These are phyloP conservation scores for Scomber japonicus DNA, from an alignment of 2,113 vertebrate species.

Conservation along the genomic window DNA sequence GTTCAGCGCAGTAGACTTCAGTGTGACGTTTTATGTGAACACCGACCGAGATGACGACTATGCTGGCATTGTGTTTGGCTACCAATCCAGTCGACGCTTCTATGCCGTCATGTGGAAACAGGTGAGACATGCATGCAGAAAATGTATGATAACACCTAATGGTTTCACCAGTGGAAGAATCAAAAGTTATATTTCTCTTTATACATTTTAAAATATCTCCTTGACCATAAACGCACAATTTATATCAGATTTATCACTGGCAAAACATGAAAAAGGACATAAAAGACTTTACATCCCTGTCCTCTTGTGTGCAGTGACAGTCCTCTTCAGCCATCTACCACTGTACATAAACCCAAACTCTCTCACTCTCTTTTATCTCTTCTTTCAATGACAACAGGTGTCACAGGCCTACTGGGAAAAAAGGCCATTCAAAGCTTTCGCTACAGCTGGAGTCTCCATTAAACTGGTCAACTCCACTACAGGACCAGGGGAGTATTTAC, in stretches of 20 bases:
- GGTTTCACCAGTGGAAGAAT: neutral
- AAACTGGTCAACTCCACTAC: conserved; percentile 98
- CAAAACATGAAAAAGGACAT: neutral
- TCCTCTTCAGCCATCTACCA: neutral
- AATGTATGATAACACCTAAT: neutral
- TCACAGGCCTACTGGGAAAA: conserved; percentile 98
- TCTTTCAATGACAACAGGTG: conserved; percentile 89
- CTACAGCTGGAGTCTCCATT: conserved; percentile 94
- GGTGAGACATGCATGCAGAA: conserved; percentile 73
- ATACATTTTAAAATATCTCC: neutral
- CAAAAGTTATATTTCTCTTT: neutral
- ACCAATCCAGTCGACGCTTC: conserved; percentile 96
- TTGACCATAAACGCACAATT: neutral
- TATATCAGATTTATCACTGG: neutral
- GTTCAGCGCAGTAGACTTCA: conserved; percentile 96
- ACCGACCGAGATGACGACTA: conserved; percentile 97
- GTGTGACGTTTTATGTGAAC: conserved; percentile 96
- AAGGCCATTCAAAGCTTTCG: conserved; percentile 92
- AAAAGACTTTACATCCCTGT: neutral
- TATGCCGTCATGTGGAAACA: conserved; percentile 99
- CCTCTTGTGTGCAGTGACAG: neutral
- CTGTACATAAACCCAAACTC: neutral
- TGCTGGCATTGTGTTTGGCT: conserved; percentile 95
- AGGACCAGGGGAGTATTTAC: conserved; percentile 91
- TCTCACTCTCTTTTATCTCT: neutral